phyloP scores from a whole-genome alignment of 2,113 vertebrate genomes.

The Caloenas nicobarica region DNA sequence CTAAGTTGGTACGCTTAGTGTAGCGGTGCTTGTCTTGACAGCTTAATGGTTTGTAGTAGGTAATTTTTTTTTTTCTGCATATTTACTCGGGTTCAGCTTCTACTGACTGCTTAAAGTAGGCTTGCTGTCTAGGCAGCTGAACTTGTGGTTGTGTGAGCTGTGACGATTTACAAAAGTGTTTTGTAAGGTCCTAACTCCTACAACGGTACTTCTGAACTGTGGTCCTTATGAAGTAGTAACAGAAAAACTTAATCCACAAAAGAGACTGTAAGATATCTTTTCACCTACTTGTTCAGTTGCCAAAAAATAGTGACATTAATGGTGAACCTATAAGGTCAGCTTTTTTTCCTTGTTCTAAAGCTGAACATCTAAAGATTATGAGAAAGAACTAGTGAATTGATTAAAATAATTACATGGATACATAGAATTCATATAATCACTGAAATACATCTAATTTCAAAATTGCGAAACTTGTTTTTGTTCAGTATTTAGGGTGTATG shows the following conservation, averaged over 20 bases:
- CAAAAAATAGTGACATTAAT: not conserved
- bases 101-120: not conserved
- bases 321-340: not conserved
- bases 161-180: not conserved
- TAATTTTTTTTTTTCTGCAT: fast-evolving
- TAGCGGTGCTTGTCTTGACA: not conserved
- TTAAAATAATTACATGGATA: not conserved
- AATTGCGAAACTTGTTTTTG: not conserved
- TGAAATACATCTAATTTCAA: not conserved
- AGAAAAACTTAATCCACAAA: too few relatives aligned
- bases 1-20: fast-evolving
- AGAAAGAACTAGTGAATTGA: not conserved
- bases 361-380: not conserved
- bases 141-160: not conserved
- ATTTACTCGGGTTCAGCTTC: not conserved
- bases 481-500: not conserved
- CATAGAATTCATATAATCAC: not conserved
- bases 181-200: not conserved
- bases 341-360: not conserved
- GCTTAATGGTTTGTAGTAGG: not conserved
- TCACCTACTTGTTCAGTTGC: not conserved
- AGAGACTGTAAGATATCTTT: too few relatives aligned
- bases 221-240: not conserved
- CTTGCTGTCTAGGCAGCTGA: not conserved
- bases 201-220: not conserved